A percentile compares a stretch with the other conserved stretches of the same genome.
Conservation (phyloP, 1,140 invertebrate species). For the Rhyzopertha dominica region DNA sequence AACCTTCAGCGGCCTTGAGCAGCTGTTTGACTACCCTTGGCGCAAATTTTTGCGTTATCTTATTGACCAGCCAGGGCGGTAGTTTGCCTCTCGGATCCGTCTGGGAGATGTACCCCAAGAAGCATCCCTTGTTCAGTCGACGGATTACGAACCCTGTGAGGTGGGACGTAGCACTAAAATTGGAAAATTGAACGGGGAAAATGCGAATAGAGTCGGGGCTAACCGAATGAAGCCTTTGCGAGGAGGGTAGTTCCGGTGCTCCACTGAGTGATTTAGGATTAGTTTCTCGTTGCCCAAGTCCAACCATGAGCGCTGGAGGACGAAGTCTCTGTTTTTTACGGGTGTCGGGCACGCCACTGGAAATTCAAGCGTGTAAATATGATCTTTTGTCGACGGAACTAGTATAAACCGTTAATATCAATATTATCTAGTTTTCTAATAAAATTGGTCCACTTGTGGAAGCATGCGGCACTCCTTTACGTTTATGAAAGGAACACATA, state of each 20-base stretch:
- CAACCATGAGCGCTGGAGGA: constrained; percentile 85
- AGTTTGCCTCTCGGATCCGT: constrained; percentile 84
- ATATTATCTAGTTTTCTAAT: too few species aligned
- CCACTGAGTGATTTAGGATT: constrained; percentile 87
- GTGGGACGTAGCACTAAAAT: constrained; percentile 57
- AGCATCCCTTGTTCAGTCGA: constrained; percentile 53
- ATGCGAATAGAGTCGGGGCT: constrained; percentile 7
- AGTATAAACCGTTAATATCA: too few species aligned
- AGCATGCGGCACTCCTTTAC: too few species aligned
- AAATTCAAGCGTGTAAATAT: constrained; percentile 75
- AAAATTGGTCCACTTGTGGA: too few species aligned
- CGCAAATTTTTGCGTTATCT: constrained; percentile 79
- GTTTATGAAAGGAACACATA: too few species aligned
- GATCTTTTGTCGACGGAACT: too few species aligned
- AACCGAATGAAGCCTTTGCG: constrained; percentile 75
- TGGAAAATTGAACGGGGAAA: neutral
- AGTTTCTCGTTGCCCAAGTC: constrained; percentile 80
- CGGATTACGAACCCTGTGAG: constrained; percentile 62
- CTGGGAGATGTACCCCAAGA: constrained; percentile 79
- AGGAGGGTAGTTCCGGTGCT: constrained; percentile 76
- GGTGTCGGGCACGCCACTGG: constrained; percentile 82
- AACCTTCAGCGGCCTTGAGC: constrained; percentile 69
- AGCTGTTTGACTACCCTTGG: constrained; percentile 78
- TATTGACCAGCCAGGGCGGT: constrained; percentile 85
- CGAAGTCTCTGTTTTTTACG: constrained; percentile 85